A percentile compares a stretch with the other conserved stretches of the same genome.
Conservation (phyloP, 2,888 invertebrate species). For the Iselma pallidipennis region DNA sequence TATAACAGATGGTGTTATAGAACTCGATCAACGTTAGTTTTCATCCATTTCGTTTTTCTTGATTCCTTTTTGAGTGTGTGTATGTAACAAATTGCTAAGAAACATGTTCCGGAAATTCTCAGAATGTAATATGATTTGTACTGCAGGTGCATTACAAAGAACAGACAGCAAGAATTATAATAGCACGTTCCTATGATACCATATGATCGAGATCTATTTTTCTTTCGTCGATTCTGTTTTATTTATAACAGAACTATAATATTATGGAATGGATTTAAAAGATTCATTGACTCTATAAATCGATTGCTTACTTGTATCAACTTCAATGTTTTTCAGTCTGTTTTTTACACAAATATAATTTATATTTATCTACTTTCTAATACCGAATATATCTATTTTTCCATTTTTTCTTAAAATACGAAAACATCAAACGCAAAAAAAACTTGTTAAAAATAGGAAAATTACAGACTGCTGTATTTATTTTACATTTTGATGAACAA, state of each 20-base stretch:
- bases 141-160: conserved; percentile 1
- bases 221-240: neutral
- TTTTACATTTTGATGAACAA: too few relatives aligned
- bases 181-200: neutral
- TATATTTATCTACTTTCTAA: neutral
- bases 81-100: neutral
- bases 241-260: conserved; percentile 6
- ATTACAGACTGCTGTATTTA: too few relatives aligned
- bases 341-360: neutral
- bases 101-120: neutral
- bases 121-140: neutral
- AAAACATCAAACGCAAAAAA: too few relatives aligned
- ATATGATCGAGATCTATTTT: neutral
- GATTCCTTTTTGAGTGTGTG: neutral
- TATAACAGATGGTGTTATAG: neutral
- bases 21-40: neutral
- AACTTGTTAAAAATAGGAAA: too few relatives aligned
- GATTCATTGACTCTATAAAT: conserved; percentile 6
- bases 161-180: neutral
- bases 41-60: neutral
- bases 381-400: too few relatives aligned
- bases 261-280: conserved; percentile 1
- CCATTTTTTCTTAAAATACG: too few relatives aligned
- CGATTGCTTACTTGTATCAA: neutral
- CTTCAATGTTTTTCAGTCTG: neutral